Conservation (phyloP, 2,797 vertebrate species). For the Microctenopoma lineatum region DNA sequence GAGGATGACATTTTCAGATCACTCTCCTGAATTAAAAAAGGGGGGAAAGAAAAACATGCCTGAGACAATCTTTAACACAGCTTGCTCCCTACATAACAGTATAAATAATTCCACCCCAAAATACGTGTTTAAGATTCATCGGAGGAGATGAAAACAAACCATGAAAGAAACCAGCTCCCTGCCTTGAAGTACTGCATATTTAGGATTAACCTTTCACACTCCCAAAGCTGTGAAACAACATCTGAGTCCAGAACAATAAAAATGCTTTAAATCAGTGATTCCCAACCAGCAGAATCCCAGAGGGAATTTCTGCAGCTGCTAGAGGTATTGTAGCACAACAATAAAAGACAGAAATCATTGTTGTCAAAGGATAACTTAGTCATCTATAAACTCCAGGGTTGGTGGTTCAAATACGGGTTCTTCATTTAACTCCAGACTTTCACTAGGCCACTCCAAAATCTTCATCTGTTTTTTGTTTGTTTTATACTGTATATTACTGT, state of each 20-base stretch:
- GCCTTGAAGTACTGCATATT: constrained; percentile 22
- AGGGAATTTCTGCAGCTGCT: neutral
- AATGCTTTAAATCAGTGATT: constrained; percentile 5
- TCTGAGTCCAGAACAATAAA: neutral
- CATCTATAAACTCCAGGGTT: too few relatives aligned
- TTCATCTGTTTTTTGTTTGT: too few relatives aligned
- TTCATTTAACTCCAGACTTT: too few relatives aligned
- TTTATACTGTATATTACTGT: too few relatives aligned
- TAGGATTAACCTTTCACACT: constrained; percentile 40
- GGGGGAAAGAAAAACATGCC: constrained; percentile 45
- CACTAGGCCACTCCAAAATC: too few relatives aligned
- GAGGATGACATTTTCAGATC: constrained; percentile 80
- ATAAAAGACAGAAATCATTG: neutral
- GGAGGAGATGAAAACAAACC: constrained; percentile 43
- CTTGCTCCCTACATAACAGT: constrained; percentile 29
- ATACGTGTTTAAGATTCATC: constrained; percentile 58
- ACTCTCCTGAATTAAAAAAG: constrained; percentile 67
- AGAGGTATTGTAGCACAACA: neutral
- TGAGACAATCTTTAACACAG: constrained; percentile 62
- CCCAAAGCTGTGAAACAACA: constrained; percentile 18
- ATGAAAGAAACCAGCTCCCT: constrained; percentile 41
- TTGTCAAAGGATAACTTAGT: neutral
- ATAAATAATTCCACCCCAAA: constrained; percentile 64
- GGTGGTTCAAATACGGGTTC: too few relatives aligned
- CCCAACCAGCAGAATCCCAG: neutral